Evolutionary conservation across 2,888 invertebrate species (phyloP).

Genomic region (Zaprionus lineosus): DNA sequence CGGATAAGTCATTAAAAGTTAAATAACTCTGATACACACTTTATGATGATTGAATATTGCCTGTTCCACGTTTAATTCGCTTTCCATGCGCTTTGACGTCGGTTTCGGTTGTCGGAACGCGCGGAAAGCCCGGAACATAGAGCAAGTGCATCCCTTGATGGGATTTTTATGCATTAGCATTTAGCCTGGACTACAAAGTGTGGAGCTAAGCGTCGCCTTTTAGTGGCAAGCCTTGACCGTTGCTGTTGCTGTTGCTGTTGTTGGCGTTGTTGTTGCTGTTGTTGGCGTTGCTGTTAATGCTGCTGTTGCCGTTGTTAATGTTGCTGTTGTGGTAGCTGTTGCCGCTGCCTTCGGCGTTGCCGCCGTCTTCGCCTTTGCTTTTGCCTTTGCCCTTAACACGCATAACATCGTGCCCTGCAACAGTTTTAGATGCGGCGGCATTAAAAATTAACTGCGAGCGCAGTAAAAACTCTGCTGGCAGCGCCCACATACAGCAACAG

Average conservation of each 20-base stretch:
- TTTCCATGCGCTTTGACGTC: background rate
- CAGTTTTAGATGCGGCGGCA: conserved; percentile 63
- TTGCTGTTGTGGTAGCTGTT: conserved; percentile 16
- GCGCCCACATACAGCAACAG: conserved; percentile 8
- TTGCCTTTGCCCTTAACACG: conserved; percentile 51
- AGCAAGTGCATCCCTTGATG: conserved; percentile 20
- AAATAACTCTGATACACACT: too few species aligned
- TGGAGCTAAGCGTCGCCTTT: conserved; percentile 24
- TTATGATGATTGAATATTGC: too few species aligned
- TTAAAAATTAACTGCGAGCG: conserved; percentile 72
- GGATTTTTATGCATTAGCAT: conserved; percentile 56
- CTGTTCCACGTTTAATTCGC: too few species aligned
- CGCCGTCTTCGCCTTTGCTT: conserved; percentile 35
- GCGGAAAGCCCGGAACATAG: background rate
- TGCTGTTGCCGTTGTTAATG: conserved; percentile 1
- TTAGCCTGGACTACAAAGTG: conserved; percentile 53
- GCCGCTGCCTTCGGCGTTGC: conserved; percentile 7
- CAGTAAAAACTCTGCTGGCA: conserved; percentile 40
- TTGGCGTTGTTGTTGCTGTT: conserved; percentile 10
- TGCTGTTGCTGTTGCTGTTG: conserved; percentile 5
- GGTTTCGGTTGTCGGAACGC: conserved; percentile 16
- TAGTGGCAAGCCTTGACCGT: conserved; percentile 36
- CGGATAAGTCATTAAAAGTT: too few species aligned
- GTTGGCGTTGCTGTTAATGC: conserved; percentile 15
- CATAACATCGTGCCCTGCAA: conserved; percentile 70